phyloP scores from a whole-genome alignment of 2,888 invertebrate species.

The Lasioglossum zephyrum region DNA sequence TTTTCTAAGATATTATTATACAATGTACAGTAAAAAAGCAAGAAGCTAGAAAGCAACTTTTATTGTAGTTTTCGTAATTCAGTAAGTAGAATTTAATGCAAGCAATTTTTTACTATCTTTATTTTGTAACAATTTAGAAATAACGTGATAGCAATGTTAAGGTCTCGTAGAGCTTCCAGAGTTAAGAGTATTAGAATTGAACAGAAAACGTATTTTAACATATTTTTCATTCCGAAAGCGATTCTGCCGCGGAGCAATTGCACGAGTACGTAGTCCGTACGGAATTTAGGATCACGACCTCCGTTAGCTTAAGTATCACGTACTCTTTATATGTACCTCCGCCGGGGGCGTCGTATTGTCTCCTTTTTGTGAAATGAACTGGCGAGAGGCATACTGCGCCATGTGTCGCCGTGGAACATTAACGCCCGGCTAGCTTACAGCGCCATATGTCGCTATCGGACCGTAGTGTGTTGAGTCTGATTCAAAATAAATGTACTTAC shows the following conservation, averaged over 20 bases:
- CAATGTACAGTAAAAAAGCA: too few species aligned
- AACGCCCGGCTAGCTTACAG: not conserved
- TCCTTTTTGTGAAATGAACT: constrained; percentile 11
- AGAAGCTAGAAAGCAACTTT: too few species aligned
- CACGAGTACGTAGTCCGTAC: not conserved
- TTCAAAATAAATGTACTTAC: not conserved
- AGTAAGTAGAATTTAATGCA: too few species aligned
- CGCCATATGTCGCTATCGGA: constrained; percentile 9
- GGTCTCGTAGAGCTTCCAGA: not conserved
- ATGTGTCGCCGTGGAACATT: constrained; percentile 4
- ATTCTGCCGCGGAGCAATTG: not conserved
- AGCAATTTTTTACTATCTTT: too few species aligned
- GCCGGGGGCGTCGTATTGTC: not conserved
- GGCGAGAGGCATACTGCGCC: not conserved
- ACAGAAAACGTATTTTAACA: not conserved
- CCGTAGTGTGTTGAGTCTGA: not conserved
- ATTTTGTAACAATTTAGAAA: not conserved
- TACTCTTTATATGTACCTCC: not conserved
- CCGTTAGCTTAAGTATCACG: not conserved
- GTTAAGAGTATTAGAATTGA: not conserved
- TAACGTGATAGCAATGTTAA: not conserved
- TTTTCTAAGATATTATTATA: too few species aligned
- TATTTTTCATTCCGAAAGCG: not conserved
- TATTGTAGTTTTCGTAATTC: too few species aligned
- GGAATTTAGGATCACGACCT: not conserved